Conservation (phyloP, 2,797 vertebrate species). For the Tapera naevia region DNA sequence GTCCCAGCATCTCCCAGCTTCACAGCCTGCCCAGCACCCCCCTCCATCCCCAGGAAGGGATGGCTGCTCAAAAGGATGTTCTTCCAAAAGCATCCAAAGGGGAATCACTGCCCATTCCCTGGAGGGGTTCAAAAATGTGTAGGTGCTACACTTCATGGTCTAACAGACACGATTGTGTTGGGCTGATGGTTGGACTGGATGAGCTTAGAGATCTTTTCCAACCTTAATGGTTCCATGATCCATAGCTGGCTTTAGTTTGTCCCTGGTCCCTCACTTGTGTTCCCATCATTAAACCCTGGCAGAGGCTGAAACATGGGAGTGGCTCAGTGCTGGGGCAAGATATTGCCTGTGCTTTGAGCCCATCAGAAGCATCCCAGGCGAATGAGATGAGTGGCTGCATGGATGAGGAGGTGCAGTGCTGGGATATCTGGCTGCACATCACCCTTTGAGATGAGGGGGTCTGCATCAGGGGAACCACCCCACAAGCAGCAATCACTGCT, state of each 20-base stretch:
- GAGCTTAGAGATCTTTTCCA: too few relatives aligned
- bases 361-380: rapidly evolving
- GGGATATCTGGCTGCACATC: neutral
- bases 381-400: rapidly evolving
- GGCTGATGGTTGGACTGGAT: too few relatives aligned
- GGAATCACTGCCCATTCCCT: neutral
- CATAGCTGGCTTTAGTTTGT: too few relatives aligned
- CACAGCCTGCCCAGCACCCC: neutral
- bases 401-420: rapidly evolving
- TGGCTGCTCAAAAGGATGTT: neutral
- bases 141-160: too few relatives aligned
- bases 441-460: neutral
- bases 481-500: neutral
- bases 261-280: too few relatives aligned
- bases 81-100: neutral
- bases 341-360: neutral
- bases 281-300: too few relatives aligned
- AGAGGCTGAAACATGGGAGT: neutral
- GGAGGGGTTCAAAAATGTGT: too few relatives aligned
- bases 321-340: neutral
- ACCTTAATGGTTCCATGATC: too few relatives aligned
- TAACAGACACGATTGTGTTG: too few relatives aligned
- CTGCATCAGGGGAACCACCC: neutral
- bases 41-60: neutral
- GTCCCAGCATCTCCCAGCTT: rapidly evolving